Evolutionary conservation across 1,140 invertebrate species (phyloP).

Genomic region (Trypoxylus dichotomus): DNA sequence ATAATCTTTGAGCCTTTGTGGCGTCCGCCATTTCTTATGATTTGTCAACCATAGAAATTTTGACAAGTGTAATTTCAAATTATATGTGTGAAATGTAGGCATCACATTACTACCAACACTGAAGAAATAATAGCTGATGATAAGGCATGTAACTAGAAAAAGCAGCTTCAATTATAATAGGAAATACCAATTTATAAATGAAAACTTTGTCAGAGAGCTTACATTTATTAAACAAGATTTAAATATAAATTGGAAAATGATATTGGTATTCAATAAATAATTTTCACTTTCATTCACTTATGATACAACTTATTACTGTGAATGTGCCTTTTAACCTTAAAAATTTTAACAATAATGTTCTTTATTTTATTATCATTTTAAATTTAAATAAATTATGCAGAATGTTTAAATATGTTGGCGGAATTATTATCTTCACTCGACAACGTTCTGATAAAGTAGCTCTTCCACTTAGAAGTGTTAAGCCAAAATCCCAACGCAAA

Average conservation of each 20-base stretch:
- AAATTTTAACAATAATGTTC: not conserved
- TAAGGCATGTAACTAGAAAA: not conserved
- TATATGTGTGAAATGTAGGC: too few species aligned
- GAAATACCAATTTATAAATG: too few species aligned
- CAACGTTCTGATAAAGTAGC: constrained; percentile 40
- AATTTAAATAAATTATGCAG: not conserved
- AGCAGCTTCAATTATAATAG: too few species aligned
- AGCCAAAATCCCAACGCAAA: constrained; percentile 56
- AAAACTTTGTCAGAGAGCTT: too few species aligned
- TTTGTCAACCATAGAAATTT: not conserved
- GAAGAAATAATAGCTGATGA: not conserved
- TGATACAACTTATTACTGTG: too few species aligned
- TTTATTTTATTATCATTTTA: too few species aligned
- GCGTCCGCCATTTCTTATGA: constrained; percentile 30
- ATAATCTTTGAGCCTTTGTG: constrained; percentile 31
- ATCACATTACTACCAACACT: not conserved
- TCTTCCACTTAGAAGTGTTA: constrained; percentile 57
- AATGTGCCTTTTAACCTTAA: not conserved
- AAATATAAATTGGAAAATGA: too few species aligned
- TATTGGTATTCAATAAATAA: too few species aligned
- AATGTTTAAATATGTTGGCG: not conserved
- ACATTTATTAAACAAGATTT: too few species aligned
- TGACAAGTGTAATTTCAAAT: not conserved
- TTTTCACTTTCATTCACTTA: too few species aligned
- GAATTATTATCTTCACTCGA: not conserved